Evolutionary conservation across 1,140 invertebrate species (phyloP), one percentile per base, ranked within the genome.

Genomic region (Ostrea edulis): DNA sequence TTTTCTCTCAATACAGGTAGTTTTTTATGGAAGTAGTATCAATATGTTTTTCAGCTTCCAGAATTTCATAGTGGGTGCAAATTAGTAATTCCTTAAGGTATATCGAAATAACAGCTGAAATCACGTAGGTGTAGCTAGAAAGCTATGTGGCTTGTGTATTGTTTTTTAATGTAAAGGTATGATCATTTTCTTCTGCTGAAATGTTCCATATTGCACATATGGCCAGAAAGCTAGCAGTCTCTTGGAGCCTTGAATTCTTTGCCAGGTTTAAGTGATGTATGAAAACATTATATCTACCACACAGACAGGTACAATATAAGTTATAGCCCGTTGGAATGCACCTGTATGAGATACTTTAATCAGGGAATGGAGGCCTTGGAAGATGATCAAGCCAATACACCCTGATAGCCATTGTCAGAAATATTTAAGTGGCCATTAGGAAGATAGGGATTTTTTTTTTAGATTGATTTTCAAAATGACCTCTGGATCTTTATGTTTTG

Each of bases 161-260:
- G 68, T 77, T 29, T 35, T 25, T 77, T 14, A 62, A 62, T 62
- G 55, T 17, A 17, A 17, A 62, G 55, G n/a, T 62, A 62, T 62
- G n/a, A 62, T 20, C 17, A 62, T 20, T n/a, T 77, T 4, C 29
- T 29, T 8, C 68, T 14, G 22, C 68, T 77, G 68, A 77, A 29
- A 77, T 77, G 14, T 14, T 77, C 68, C 68, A 77, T 25, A 77
- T 77, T 77, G 68, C 29, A 77, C 68, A 77, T 77, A 77, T 35
- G 68, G 68, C 68, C 9, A 35, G 29, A 25, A 35, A 77, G 8
- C 68, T 29, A 29, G 35, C n/a, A n/a, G n/a, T 4, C 25, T n/a
- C n/a, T 17, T 12, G 68, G 29, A 35, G 22, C 14, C 25, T 35
- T 12, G 9, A 44, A 77, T 77, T 25, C 68, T 29, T 77, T 77